Base-by-base conservation (phyloP, 2,113 vertebrate genomes). In the Entomyzon cyanotis region DNA sequence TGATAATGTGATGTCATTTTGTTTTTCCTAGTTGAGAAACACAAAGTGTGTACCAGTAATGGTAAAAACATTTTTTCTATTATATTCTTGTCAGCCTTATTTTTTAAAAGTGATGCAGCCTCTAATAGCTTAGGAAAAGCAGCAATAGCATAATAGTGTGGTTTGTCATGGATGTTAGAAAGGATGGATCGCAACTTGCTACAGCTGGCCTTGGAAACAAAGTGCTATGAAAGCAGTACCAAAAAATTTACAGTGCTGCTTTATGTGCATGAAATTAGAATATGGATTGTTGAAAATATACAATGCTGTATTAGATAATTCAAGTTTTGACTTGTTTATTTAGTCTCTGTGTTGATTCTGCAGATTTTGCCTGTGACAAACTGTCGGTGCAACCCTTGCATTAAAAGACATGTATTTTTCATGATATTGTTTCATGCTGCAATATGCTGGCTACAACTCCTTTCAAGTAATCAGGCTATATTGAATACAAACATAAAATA, bases 341-440 rank as follows among this genome's bases (percentile, higher is more conserved):
- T 97, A 94, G 49, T 93, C 92, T 93, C 81, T 96, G 80, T 97
- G 97, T 98, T 97, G 97, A 98, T 98, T 97, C 96, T 96, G 96
- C 96, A 97, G 88, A 96, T 97, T 98, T 96, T 95, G 77, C 94
- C 65, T 89, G 49, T 97, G 96, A 97, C 87, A 97, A 98, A 97
- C 90, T 95, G 94, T 97, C 12, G 75, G 62, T 97, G 96, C 89
- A 94, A 93, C 84, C 76, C 55, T 96, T 97, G 90, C 97, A 97
- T 98, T 98, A 98, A 95, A 91, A 97, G 69, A 88, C 94, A 98
- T 97, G 96, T 97, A 98, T 98, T 98, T 98, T 98, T 98, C 96
- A 98, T 97, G 94, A 97, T 97, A 96, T 71, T 84, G 88, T 97
- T 98, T 96, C 82, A 31, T 90, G 69, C 89, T 92, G 95, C 91